Conservation (phyloP, 2,113 vertebrate genomes). For the Jaculus jaculus region DNA sequence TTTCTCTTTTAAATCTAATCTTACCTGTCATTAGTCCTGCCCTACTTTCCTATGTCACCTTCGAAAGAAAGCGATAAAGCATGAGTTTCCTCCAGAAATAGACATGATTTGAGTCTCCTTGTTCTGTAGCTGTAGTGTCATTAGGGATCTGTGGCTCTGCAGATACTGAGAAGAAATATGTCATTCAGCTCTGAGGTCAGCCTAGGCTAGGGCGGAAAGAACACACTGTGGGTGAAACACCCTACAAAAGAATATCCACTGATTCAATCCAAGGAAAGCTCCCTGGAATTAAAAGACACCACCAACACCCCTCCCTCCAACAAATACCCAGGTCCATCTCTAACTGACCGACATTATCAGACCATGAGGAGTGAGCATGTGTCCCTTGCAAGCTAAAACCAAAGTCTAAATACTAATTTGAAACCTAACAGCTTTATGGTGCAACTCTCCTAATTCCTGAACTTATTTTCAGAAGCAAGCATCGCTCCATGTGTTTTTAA, state of each 20-base stretch:
- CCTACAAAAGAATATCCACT: slow-evolving; percentile 56
- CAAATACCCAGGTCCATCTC: not conserved
- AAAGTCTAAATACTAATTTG: slow-evolving; percentile 2
- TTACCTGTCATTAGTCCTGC: slow-evolving; percentile 80
- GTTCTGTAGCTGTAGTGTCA: slow-evolving; percentile 74
- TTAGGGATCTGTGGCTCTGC: slow-evolving; percentile 67
- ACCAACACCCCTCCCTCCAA: not conserved
- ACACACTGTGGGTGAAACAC: slow-evolving; percentile 45
- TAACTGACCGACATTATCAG: slow-evolving; percentile 70
- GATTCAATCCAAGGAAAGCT: slow-evolving; percentile 52
- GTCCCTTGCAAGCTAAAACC: slow-evolving; percentile 42
- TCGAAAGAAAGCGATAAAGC: slow-evolving; percentile 74
- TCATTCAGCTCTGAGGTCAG: slow-evolving; percentile 73
- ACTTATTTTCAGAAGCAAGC: not conserved
- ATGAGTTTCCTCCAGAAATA: slow-evolving; percentile 74
- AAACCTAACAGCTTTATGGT: slow-evolving; percentile 8
- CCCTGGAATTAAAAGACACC: slow-evolving; percentile 57
- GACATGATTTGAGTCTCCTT: slow-evolving; percentile 77
- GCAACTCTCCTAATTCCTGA: not conserved
- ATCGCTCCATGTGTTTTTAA: not conserved
- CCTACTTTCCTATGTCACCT: slow-evolving; percentile 80
- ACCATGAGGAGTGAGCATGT: slow-evolving; percentile 49
- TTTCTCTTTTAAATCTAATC: slow-evolving; percentile 71
- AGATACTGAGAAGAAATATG: slow-evolving; percentile 73
- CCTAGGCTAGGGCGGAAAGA: slow-evolving; percentile 51